phyloP scores from a whole-genome alignment of 1,140 invertebrate species.

The Ctenoplectra terminalis region DNA sequence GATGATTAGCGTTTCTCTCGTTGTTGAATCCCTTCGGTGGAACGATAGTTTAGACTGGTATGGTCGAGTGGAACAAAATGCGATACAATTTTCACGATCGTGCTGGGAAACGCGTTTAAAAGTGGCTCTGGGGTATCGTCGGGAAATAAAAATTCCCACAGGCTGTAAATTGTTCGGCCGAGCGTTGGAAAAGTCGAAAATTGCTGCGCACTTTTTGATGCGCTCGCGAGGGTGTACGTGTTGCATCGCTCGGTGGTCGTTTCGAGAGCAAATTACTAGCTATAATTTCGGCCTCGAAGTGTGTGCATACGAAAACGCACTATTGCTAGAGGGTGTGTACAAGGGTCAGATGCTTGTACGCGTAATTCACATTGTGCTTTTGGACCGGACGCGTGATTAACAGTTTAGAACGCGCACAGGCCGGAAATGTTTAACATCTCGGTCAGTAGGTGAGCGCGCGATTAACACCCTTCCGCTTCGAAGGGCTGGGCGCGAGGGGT shows the following conservation, averaged over 20 bases:
- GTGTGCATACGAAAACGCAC: neutral
- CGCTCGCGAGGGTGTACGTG: neutral
- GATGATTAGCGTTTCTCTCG: neutral
- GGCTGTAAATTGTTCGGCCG: neutral
- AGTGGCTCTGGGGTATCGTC: slow-evolving; percentile 1
- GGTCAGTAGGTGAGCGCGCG: slow-evolving; percentile 42
- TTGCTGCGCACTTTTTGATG: slow-evolving; percentile 32
- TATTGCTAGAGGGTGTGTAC: neutral
- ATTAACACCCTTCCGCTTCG: slow-evolving; percentile 27
- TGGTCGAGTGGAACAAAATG: neutral
- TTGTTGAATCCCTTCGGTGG: neutral
- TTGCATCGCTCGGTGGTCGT: neutral
- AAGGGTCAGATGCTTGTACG: neutral
- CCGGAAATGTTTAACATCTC: slow-evolving; percentile 44
- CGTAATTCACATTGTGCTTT: slow-evolving; percentile 31
- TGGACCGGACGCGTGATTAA: slow-evolving; percentile 25
- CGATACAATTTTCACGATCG: slow-evolving; percentile 1
- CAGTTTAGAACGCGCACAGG: slow-evolving; percentile 1
- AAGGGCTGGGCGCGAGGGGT: no score
- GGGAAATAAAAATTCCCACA: slow-evolving; percentile 26
- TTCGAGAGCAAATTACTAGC: slow-evolving; percentile 4
- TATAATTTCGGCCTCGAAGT: slow-evolving; percentile 11
- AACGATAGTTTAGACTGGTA: neutral
- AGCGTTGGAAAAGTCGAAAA: slow-evolving; percentile 14
- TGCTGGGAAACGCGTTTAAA: neutral